Evolutionary conservation across 2,113 vertebrate species (phyloP), one percentile per base, ranked within the genome.

Genomic region (Ascaphus truei): DNA sequence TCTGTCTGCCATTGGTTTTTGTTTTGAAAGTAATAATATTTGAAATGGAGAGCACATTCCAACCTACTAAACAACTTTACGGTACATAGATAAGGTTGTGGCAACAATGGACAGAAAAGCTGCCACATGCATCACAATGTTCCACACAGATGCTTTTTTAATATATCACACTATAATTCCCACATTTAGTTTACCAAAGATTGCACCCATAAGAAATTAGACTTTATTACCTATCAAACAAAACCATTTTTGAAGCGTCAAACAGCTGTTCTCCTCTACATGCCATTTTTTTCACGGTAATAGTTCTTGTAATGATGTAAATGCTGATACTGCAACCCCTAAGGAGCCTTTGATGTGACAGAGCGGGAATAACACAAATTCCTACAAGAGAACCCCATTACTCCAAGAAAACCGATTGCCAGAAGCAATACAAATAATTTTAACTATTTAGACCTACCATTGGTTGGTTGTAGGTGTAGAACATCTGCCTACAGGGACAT

Each of bases 161-260:
- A 62, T 62, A 47, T 47, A 47, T 62, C 39, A 62, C 59, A 47
- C 48, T 62, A 62, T 26, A 47, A 10, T 16, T 26, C 59, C 10
- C 33, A n/a, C 59, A 47, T 62, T 31, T 13, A 39, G 45, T 30
- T 41, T 22, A 22, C 39, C 59, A 47, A 26, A 62, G 29, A 62
- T 29, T 45, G 33, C 48, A 53, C 48, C 62, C 62, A 65, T 65
- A 65, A 65, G 62, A 33, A 65, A 65, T 30, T 8, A 29, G 31
- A 34, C 30, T 65, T 27, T 65, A 65, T 65, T 65, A 65, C 52
- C 62, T 39, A 65, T 39, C 62, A 52, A 52, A 39, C 62, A 52
- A 52, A 65, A 53, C 62, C 62, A 48, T 30, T 39, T 25, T 4
- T 39, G 48, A 51, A 64, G 62, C 34, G 47, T 65, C 43, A 65